phyloP scores from a whole-genome alignment of 2,888 invertebrate species.

The Drosophila prostipennis region DNA sequence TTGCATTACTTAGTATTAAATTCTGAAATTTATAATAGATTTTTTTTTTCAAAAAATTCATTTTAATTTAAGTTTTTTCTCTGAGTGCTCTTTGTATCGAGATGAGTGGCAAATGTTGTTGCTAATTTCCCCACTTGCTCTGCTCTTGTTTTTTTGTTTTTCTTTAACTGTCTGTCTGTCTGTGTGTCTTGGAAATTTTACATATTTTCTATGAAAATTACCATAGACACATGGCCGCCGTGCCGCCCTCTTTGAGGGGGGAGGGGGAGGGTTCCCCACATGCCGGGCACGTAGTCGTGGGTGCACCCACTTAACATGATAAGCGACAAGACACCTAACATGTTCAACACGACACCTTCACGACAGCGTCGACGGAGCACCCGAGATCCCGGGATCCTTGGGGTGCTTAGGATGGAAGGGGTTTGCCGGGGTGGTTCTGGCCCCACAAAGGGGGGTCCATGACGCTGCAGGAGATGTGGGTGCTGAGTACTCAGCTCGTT shows the following conservation, averaged over 20 bases:
- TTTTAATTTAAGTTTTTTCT: neutral
- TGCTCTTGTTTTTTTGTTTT: slow-evolving; percentile 35
- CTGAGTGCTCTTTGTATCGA: slow-evolving; percentile 9
- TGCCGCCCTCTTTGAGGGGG: neutral
- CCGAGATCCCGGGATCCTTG: slow-evolving; percentile 30
- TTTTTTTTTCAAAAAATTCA: no score
- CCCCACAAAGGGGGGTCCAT: neutral
- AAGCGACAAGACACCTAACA: slow-evolving; percentile 80
- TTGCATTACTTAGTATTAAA: no score
- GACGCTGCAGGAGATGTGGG: slow-evolving; percentile 9
- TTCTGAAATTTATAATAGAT: no score
- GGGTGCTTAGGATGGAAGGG: neutral
- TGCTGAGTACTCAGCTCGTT: slow-evolving; percentile 40
- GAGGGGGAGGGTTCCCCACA: neutral
- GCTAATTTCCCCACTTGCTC: slow-evolving; percentile 68
- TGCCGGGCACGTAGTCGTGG: slow-evolving; percentile 68
- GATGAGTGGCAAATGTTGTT: slow-evolving; percentile 73
- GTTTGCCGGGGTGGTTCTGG: neutral
- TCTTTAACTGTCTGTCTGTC: slow-evolving; percentile 34
- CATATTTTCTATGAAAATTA: slow-evolving; percentile 78
- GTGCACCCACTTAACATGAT: slow-evolving; percentile 77
- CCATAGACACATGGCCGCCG: slow-evolving; percentile 67
- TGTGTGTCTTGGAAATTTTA: slow-evolving; percentile 60
- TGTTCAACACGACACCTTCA: slow-evolving; percentile 79
- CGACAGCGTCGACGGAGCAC: slow-evolving; percentile 63